These are phyloP conservation scores for Rafetus swinhoei DNA, from an alignment of 2,113 vertebrate species.

Conservation along the genomic window DNA sequence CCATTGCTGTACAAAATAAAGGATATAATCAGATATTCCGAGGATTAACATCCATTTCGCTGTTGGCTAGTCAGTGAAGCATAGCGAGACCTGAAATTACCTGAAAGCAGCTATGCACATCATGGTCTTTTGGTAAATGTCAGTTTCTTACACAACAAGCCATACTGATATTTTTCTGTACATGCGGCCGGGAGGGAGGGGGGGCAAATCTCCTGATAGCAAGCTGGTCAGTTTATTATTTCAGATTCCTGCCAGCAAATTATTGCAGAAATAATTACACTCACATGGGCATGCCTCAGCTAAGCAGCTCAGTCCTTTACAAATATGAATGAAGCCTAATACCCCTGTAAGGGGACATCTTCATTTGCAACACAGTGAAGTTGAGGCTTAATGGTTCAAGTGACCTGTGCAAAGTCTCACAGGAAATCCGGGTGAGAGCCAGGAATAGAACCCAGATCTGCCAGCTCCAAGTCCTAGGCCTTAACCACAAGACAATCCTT, in stretches of 20 bases:
- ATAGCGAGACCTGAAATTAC: neutral
- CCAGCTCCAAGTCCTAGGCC: neutral
- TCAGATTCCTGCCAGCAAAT: neutral
- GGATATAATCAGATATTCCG: neutral
- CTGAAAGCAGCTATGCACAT: neutral
- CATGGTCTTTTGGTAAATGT: neutral
- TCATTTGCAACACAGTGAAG: neutral
- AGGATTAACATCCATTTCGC: neutral
- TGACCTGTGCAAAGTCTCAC: neutral
- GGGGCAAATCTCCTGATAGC: rapidly evolving
- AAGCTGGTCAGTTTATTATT: neutral
- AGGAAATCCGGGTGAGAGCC: neutral
- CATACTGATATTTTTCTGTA: neutral
- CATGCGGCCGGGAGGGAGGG: neutral
- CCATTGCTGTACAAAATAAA: conserved; percentile 84
- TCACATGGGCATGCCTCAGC: neutral
- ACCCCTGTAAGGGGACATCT: neutral
- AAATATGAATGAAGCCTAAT: neutral
- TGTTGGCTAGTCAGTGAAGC: neutral
- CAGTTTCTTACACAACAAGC: neutral
- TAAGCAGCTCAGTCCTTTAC: neutral
- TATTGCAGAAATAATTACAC: neutral
- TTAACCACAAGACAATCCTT: neutral
- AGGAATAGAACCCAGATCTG: neutral
- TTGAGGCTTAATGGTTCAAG: neutral